Base-by-base conservation (phyloP, 2,888 invertebrate species). In the Rhagium mordax region DNA sequence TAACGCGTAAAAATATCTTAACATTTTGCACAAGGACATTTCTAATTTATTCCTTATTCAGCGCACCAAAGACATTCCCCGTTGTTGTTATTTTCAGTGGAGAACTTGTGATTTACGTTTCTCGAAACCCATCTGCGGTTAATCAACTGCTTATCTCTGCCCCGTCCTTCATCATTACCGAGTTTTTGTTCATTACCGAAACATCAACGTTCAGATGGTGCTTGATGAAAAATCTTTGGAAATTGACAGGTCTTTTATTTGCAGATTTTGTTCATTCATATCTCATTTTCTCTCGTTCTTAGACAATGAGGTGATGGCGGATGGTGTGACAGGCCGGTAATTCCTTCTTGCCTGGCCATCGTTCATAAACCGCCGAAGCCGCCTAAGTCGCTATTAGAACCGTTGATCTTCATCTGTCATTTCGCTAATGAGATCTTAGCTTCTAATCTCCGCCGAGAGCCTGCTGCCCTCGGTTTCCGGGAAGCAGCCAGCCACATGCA, bases 191-290 rank as follows among this genome's bases (percentile, higher is more conserved):
- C 87, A 87, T 87, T 87, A 87, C 82, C 81, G 83, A 85, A 86
- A 86, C 85, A 85, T 86, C 86, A 86, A 83, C 84, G 84, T 83
- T 86, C 86, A 85, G 86, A 86, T 86, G 86, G 85, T 83, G 86
- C 86, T 85, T 86, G 88, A 88, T 87, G 88, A 88, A 88, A 88
- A 88, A 87, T 87, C 87, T 86, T 81, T 78, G 83, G 84, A 84
- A 87, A 88, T 86, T 87, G 88, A 88, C 88, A 86, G 86, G 83
- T 83, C 87, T 85, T 87, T 87, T 88, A 87, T 87, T 87, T 86
- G 87, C 85, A 86, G 87, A 87, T 87, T 87, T 87, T 84, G 85
- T 83, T 86, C 85, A 85, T 86, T 86, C 87, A 86, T 86, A 87
- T 87, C 87, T 86, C 87, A 87, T 88, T 87, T 86, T 86, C 87